Evolutionary conservation across 2,113 vertebrate genomes (phyloP), one percentile per base, ranked within the genome.

Genomic region (Sceloporus undulatus): DNA sequence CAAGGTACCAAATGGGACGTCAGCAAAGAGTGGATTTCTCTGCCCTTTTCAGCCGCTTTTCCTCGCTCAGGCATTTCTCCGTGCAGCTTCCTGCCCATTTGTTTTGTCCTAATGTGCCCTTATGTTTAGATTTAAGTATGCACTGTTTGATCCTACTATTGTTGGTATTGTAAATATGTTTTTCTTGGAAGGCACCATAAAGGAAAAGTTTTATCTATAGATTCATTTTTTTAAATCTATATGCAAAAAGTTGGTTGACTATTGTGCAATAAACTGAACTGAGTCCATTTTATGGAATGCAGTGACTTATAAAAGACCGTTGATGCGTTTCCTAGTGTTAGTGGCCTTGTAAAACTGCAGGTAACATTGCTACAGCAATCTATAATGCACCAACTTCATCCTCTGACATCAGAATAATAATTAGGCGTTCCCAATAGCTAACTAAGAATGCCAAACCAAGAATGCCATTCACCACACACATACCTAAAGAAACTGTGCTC

Each of bases 371-470:
- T 18, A 56, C 14, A 70, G 13, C 70, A 29, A 70, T 34, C n/a
- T 79, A 18, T 62, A 16, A 62, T 8, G 14, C 27, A 40, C 56
- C n/a, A n/a, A 11, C 25, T 4, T 52, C n/a, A n/a, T 27, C 10
- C 68, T 29, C 29, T 71, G 29, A 29, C 68, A 71, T 71, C 68
- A n/a, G 9, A 29, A 59, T 87, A 74, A n/a, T 29, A 11, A 71
- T 40, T 87, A 34, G 78, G 68, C 14, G 85, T 73, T 87, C 23
- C 78, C 25, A 56, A 59, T 54, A 73, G 59, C 78, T 73, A 48
- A 40, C 56, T 1, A 68, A 71, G 68, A 73, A 42, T 59, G 54
- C 29, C 8, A 40, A n/a, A n/a, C n/a, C n/a, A n/a, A n/a, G n/a
- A n/a, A n/a, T 14, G 42, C 19, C 5, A 13, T 78, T 52, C 21